Percentiles rank a stretch among this genome's conserved stretches.
Evolutionary conservation across 2,888 invertebrate genomes (phyloP).

Genomic region (Sinohyriopsis cumingii): DNA sequence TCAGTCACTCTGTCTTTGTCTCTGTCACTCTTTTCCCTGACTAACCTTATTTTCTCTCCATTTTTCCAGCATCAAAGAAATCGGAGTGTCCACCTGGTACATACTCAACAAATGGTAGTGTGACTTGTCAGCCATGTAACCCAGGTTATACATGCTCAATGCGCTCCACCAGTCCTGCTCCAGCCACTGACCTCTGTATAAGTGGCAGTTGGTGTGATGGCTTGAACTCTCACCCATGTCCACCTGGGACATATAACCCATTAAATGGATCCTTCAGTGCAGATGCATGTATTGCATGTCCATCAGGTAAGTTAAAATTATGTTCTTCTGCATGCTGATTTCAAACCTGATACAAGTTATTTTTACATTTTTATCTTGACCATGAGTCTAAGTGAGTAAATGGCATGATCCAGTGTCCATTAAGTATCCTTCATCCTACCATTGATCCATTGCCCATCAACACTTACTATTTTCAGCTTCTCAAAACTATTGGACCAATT

Average conservation of each 20-base stretch:
- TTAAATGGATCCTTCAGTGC: constrained; percentile 53
- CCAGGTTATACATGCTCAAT: constrained; percentile 62
- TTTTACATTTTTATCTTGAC: no score
- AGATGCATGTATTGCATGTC: constrained; percentile 56
- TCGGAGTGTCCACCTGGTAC: constrained; percentile 63
- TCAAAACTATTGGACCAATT: no score
- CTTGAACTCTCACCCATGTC: constrained; percentile 54
- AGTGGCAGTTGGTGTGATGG: constrained; percentile 68
- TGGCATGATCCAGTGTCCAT: no score
- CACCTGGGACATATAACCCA: constrained; percentile 63
- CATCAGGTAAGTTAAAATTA: constrained; percentile 51
- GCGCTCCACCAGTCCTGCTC: constrained; percentile 57
- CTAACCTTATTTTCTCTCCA: not conserved
- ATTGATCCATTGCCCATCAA: no score
- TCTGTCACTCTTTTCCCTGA: no score
- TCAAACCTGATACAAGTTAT: no score
- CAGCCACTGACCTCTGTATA: constrained; percentile 53
- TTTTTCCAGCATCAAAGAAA: constrained; percentile 53
- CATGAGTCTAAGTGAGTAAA: no score
- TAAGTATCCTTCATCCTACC: no score
- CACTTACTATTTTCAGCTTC: no score
- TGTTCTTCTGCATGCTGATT: not conserved
- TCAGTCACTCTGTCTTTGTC: not conserved
- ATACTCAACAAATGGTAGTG: constrained; percentile 57
- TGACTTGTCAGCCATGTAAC: constrained; percentile 53